Evolutionary conservation across 2,888 invertebrate genomes (phyloP).

Genomic region (Drosophila kanekoi): DNA sequence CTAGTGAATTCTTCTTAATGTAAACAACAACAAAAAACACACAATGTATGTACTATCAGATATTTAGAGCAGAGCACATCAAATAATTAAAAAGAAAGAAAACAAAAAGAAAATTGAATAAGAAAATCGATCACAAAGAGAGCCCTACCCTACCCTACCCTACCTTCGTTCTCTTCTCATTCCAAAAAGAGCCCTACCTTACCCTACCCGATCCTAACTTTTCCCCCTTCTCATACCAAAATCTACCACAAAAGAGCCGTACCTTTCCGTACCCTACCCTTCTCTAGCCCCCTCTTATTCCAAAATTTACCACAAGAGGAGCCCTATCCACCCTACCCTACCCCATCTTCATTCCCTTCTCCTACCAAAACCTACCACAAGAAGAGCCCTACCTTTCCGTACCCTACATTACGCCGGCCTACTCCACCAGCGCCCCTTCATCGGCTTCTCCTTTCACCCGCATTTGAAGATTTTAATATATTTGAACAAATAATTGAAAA

Average conservation of each 20-base stretch:
- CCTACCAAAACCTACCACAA: not conserved
- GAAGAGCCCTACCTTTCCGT: too few species aligned
- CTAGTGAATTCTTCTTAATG: conserved; percentile 41
- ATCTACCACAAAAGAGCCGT: not conserved
- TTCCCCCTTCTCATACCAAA: not conserved
- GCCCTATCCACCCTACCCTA: too few species aligned
- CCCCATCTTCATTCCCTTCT: too few species aligned
- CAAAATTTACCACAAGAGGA: too few species aligned
- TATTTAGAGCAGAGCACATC: conserved; percentile 44
- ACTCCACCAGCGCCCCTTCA: not conserved
- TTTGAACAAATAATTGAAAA: conserved; percentile 20
- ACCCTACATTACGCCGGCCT: too few species aligned
- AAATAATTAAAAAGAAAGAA: conserved; percentile 21
- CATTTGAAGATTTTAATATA: conserved; percentile 24
- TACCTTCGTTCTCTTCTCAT: not conserved
- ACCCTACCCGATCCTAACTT: too few species aligned
- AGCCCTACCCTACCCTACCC: too few species aligned
- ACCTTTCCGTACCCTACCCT: too few species aligned
- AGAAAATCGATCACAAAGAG: too few species aligned
- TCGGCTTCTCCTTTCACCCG: conserved; percentile 7
- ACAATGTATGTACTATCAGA: conserved; percentile 32
- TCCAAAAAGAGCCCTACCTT: not conserved
- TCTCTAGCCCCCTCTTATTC: too few species aligned
- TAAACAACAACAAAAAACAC: conserved; percentile 3
- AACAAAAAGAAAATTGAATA: too few species aligned